Evolutionary conservation across 2,797 vertebrate species (phyloP), one percentile per base, ranked within the genome.

Genomic region (Remorina albescens): DNA sequence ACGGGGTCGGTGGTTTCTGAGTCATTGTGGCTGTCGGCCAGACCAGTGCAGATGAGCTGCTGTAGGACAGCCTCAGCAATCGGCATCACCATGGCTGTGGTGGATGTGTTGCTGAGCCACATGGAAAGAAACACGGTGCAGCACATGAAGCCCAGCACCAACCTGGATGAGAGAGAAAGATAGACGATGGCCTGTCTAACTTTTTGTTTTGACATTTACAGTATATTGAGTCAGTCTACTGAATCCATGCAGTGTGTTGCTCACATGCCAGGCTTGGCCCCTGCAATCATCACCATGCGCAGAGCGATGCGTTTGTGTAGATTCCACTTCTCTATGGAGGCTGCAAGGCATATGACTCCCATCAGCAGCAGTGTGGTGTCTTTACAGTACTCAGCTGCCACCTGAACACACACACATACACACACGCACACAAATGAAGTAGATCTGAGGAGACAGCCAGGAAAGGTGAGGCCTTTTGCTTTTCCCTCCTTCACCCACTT

Each of bases 81-180:
- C 63, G 98, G 98, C 98, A 98, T 99, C 92, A 99, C 98, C 98
- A 99, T 99, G 86, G 98, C 98, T 0, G 98, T 98, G 82, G 96
- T 98, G 86, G 98, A 99, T 2, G 98, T 99, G 93, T 99, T 99
- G 85, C 98, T 99, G 77, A 99, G 96, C 98, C 98, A 99, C 98
- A 99, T 99, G 89, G 98, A 99, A 61, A 99, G 94, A 75, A 97
- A 93, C 0, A 96, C 96, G 0, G 98, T 99, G 71, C 98, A 99
- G 87, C 96, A 97, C 98, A 99, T 99, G 91, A 99, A 99, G 65
- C 98, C 98, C 6, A 99, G 94, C 60, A 99, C 96, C 85, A 99
- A 75, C 97, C 98, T 99, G 86, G 21, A 44, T 0, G 1, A 58
- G 11, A 46, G 16, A 73, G 7, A 64, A 5, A 0, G 2, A 30